Evolutionary conservation across 2,888 invertebrate species (phyloP), one percentile per base, ranked within the genome.

Genomic region (Dasypogon diadema): DNA sequence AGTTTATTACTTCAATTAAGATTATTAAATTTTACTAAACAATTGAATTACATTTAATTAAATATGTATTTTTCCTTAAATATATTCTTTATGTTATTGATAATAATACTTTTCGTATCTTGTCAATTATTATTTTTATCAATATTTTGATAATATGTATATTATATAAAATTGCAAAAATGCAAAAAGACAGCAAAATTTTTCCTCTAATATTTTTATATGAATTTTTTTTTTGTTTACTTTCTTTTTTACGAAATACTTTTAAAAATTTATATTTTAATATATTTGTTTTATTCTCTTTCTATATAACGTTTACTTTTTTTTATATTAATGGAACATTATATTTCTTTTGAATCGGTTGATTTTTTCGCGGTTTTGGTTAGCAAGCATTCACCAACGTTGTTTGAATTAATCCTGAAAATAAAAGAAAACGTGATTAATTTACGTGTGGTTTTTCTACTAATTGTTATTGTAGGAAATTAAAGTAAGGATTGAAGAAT

Each of bases 141-240:
- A 65, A 77, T 78, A 74, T 80, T 77, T 77, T 81, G 37, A 56
- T 70, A 70, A 70, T 70, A 70, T 70, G 70, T 70, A 72, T 76
- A 76, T 76, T 82, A 80, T 85, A 85, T 85, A 85, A 85, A 85
- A 85, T 84, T 85, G 85, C 85, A 85, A 85, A 78, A 85, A 85
- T 85, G 85, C 85, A 85, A 85, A 85, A 77, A 85, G 84, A 82
- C 83, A 83, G 84, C 82, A 84, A 84, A 83, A 81, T 81, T 81
- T 65, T 56, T 81, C 76, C 77, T 75, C 76, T 79, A 68, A 75
- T 80, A 80, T 78, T 77, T 78, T 80, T 79, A 79, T 77, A 77
- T 74, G 48, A 55, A 46, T 78, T 30, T 70, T 77, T 77, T 79
- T 76, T 72, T 79, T 76, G n/a, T n/a, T n/a, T n/a, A n/a, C n/a